phyloP scores from a whole-genome alignment of 2,797 vertebrate genomes.

The Glossophaga mutica region DNA sequence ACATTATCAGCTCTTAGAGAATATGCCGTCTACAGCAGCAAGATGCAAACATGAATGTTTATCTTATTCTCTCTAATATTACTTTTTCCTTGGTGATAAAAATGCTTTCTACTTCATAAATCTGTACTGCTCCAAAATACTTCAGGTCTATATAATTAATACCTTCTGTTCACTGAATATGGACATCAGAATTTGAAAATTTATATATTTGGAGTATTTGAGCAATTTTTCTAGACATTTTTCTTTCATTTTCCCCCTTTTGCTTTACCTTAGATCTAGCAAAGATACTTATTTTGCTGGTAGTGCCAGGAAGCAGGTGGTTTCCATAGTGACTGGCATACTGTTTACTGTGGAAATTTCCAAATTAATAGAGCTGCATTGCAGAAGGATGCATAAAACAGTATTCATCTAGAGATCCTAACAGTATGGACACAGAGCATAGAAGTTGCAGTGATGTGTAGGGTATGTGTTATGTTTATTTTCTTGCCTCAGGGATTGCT shows the following conservation, averaged over 20 bases:
- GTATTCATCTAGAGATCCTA: constrained; percentile 53
- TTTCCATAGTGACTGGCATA: constrained; percentile 70
- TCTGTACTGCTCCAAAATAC: constrained; percentile 8
- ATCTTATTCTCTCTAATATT: background rate
- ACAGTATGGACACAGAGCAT: constrained; percentile 23
- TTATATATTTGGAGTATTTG: constrained; percentile 1
- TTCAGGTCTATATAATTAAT: background rate
- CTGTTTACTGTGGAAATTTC: constrained; percentile 75
- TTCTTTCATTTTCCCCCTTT: constrained; percentile 8
- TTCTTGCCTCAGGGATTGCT: constrained; percentile 12
- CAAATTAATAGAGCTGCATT: constrained; percentile 73
- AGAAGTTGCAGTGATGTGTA: constrained; percentile 27
- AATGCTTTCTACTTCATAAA: background rate
- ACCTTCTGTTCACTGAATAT: background rate
- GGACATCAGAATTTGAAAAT: background rate
- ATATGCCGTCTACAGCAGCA: background rate
- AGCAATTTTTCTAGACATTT: constrained; percentile 32
- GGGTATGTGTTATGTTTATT: constrained; percentile 60
- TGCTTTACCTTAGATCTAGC: constrained; percentile 49
- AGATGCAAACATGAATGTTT: background rate
- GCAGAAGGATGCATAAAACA: constrained; percentile 70
- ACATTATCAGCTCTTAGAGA: background rate
- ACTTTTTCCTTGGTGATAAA: background rate
- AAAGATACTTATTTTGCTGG: constrained; percentile 68
- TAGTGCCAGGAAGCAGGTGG: constrained; percentile 68